A percentile compares a stretch with the other conserved stretches of the same genome.
These are phyloP conservation scores for Acrobasis suavella DNA, from an alignment of 2,888 invertebrate species.

Conservation along the genomic window DNA sequence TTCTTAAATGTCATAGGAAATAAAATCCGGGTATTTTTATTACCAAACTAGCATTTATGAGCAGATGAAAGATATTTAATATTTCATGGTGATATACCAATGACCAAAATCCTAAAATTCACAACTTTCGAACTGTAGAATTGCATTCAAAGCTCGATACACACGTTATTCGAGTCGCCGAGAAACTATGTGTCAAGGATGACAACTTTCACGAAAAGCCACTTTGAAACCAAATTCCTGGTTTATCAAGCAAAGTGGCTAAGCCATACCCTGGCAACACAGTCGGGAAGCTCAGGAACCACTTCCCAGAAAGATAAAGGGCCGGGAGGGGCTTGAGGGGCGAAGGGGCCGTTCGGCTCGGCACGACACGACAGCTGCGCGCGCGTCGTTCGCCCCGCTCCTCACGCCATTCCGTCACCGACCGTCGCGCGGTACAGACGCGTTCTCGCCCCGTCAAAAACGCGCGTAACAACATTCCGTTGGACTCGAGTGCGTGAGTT, in stretches of 20 bases:
- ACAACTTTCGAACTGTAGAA: conserved; percentile 21
- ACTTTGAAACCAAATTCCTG: not conserved
- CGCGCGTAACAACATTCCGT: conserved; percentile 64
- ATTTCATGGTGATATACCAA: not conserved
- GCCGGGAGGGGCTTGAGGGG: conserved; percentile 52
- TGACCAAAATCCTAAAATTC: conserved; percentile 17
- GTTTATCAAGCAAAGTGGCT: not conserved
- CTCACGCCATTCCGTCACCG: conserved; percentile 63
- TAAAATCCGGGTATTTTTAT: conserved; percentile 9
- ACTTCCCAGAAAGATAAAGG: conserved; percentile 82
- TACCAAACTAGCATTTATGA: not conserved
- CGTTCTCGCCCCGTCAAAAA: conserved; percentile 42
- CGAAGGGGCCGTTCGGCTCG: conserved; percentile 58
- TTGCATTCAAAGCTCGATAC: conserved; percentile 18
- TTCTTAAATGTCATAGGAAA: conserved; percentile 6
- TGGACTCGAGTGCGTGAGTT: conserved; percentile 55
- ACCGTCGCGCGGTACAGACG: conserved; percentile 50
- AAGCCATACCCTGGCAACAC: conserved; percentile 58
- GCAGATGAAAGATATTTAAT: not conserved
- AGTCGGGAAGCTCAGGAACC: conserved; percentile 80
- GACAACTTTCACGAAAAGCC: conserved; percentile 58
- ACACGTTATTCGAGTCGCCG: conserved; percentile 15
- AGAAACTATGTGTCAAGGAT: conserved; percentile 22
- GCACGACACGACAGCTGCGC: conserved; percentile 78
- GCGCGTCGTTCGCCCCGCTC: conserved; percentile 68